Conservation (phyloP, 2,888 invertebrate species). For the Spatulosminthurus flaviceps region DNA sequence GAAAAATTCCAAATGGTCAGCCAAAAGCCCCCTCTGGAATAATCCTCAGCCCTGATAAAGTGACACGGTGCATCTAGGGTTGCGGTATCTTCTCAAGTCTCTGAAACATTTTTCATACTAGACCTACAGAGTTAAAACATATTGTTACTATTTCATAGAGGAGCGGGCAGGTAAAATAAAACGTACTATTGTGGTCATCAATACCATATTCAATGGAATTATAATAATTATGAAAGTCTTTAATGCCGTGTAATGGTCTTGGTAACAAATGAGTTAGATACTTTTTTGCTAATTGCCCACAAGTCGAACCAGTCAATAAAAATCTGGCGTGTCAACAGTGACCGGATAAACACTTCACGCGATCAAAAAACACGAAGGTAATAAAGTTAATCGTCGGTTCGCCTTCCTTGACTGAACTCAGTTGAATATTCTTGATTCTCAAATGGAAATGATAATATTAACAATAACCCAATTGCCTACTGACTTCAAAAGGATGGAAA, state of each 20-base stretch:
- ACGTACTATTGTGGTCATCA: too few relatives aligned
- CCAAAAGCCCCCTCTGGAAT: too few relatives aligned
- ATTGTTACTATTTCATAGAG: too few relatives aligned
- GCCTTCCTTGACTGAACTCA: neutral
- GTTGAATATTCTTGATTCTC: slow-evolving; percentile 27
- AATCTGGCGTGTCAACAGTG: neutral
- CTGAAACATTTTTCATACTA: too few relatives aligned
- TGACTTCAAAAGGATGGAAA: slow-evolving; percentile 51
- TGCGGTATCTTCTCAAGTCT: too few relatives aligned
- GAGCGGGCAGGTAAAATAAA: too few relatives aligned
- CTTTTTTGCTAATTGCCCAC: neutral
- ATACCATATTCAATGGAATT: too few relatives aligned
- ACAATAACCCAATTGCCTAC: slow-evolving; percentile 56
- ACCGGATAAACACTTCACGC: slow-evolving; percentile 14
- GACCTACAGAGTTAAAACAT: too few relatives aligned
- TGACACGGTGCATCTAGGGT: too few relatives aligned
- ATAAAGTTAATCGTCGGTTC: slow-evolving; percentile 25
- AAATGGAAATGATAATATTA: slow-evolving; percentile 37
- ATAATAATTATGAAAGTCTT: too few relatives aligned
- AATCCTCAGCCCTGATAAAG: too few relatives aligned
- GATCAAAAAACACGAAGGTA: slow-evolving; percentile 5
- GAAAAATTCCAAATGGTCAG: too few relatives aligned
- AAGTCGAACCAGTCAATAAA: neutral
- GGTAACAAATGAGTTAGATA: neutral
- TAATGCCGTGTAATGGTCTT: neutral